These are phyloP conservation scores for Boulengerochromis microlepis DNA, from an alignment of 2,113 vertebrate species.

Conservation along the genomic window DNA sequence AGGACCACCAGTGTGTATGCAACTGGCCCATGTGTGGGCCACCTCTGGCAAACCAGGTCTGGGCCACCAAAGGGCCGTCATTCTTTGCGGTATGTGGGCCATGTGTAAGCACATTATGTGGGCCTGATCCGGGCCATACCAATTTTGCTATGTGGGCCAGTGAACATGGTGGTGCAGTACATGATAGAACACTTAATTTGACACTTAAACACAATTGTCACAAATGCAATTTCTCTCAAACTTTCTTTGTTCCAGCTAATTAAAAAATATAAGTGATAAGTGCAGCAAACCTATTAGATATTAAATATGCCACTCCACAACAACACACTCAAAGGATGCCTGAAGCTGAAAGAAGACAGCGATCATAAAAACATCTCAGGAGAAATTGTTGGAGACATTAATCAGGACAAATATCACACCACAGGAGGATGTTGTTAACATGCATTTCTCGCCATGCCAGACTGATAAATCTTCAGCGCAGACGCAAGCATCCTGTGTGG, in stretches of 20 bases:
- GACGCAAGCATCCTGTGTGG: not conserved
- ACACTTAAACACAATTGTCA: not conserved
- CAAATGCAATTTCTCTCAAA: not conserved
- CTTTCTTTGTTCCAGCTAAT: not conserved
- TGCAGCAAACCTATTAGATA: not conserved
- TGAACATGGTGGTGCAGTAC: not conserved
- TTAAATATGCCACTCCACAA: not conserved
- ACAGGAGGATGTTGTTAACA: not conserved
- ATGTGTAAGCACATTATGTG: too few species aligned
- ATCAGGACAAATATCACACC: not conserved
- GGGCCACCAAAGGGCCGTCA: too few species aligned
- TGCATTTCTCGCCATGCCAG: not conserved
- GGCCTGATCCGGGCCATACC: too few species aligned
- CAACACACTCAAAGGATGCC: not conserved
- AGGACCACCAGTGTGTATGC: too few species aligned
- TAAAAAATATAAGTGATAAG: not conserved
- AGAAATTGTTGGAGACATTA: not conserved
- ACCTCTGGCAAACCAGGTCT: not conserved
- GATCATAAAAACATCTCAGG: not conserved
- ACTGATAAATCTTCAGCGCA: not conserved
- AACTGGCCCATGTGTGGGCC: too few species aligned
- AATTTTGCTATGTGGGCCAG: too few species aligned
- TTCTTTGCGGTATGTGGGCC: too few species aligned
- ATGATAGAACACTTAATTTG: not conserved
- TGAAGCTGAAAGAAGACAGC: not conserved